A percentile compares a stretch with the other conserved stretches of the same genome.
Evolutionary conservation across 2,113 vertebrate genomes (phyloP).

Genomic region (Puma concolor): DNA sequence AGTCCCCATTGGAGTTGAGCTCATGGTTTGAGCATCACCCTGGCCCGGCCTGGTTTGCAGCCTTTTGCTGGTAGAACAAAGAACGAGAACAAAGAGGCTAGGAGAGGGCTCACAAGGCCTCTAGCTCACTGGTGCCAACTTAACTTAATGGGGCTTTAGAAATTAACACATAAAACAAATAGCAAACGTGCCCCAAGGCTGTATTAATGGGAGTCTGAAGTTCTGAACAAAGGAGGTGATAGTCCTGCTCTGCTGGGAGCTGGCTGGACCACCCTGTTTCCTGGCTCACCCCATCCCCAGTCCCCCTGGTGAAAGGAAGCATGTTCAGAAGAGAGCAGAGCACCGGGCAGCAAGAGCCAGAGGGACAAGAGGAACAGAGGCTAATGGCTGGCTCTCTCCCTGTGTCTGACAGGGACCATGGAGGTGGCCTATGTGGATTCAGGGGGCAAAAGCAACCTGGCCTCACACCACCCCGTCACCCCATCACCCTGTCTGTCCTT

Average conservation of each 20-base stretch:
- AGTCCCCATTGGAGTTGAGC: neutral
- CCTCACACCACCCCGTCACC: neutral
- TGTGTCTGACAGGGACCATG: neutral
- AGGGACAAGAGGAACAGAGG: neutral
- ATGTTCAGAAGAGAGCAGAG: neutral
- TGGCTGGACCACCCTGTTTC: neutral
- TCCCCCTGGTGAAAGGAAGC: neutral
- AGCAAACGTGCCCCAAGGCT: neutral
- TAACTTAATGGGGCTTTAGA: neutral
- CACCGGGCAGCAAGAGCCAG: neutral
- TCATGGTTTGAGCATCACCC: neutral
- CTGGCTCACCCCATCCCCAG: rapidly evolving
- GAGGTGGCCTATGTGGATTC: neutral
- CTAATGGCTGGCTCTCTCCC: neutral
- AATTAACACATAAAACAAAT: neutral
- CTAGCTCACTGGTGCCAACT: neutral
- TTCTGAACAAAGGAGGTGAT: neutral
- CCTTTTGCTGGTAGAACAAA: neutral
- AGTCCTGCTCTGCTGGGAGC: neutral
- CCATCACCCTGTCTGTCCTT: neutral
- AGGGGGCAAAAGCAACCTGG: neutral
- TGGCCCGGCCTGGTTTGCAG: neutral
- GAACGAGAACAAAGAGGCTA: neutral
- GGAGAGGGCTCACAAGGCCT: neutral
- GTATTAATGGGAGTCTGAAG: neutral